Percentiles rank a stretch among this genome's conserved stretches.
Conservation (phyloP, 2,888 invertebrate species). For the Drosophila histrio region DNA sequence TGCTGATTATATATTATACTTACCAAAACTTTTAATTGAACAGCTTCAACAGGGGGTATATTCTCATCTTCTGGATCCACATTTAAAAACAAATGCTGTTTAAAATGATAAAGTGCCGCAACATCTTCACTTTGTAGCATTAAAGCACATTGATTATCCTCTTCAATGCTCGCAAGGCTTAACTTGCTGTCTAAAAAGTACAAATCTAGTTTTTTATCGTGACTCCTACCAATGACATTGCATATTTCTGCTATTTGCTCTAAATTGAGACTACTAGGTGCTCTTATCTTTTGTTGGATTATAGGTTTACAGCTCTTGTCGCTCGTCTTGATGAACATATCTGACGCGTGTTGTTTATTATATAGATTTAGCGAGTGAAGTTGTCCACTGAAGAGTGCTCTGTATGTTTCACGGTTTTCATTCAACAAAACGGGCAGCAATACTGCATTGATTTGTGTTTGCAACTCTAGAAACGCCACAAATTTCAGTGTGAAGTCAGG, state of each 20-base stretch:
- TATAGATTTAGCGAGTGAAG: constrained; percentile 19
- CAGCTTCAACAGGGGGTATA: background rate
- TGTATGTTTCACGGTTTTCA: constrained; percentile 31
- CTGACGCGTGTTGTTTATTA: constrained; percentile 1
- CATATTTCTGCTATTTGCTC: constrained; percentile 34
- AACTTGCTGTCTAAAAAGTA: constrained; percentile 51
- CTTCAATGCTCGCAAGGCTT: background rate
- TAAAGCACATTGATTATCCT: constrained; percentile 11
- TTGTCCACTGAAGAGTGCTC: constrained; percentile 49
- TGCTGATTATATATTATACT: background rate
- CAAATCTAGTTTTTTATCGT: constrained; percentile 21
- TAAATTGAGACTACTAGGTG: constrained; percentile 5
- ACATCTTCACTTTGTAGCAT: constrained; percentile 45
- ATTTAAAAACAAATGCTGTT: constrained; percentile 56
- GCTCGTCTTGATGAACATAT: background rate
- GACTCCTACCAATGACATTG: constrained; percentile 11
- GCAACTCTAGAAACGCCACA: constrained; percentile 48
- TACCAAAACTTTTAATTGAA: constrained; percentile 53
- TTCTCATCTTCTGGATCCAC: background rate
- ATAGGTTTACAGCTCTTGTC: background rate
- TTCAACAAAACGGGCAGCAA: constrained; percentile 42
- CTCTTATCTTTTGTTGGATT: constrained; percentile 32
- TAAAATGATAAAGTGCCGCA: constrained; percentile 63
- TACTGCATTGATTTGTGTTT: constrained; percentile 48
- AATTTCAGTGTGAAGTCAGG: constrained; percentile 66